phyloP scores from a whole-genome alignment of 2,888 invertebrate genomes.

The Hirtodrosophila alboralis region DNA sequence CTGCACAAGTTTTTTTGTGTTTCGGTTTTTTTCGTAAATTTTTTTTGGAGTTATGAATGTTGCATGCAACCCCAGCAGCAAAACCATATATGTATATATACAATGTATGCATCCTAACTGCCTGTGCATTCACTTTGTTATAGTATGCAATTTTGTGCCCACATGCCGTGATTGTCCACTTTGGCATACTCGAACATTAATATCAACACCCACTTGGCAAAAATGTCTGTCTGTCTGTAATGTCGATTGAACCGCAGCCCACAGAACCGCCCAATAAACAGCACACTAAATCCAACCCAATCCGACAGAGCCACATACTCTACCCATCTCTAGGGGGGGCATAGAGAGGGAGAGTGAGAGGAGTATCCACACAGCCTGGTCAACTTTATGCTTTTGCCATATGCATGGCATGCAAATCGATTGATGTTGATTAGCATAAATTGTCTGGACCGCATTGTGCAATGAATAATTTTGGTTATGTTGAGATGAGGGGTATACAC shows the following conservation, averaged over 20 bases:
- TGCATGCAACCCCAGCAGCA: constrained; percentile 20
- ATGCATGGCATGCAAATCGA: constrained; percentile 73
- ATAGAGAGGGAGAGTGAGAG: constrained; percentile 2
- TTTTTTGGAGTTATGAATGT: constrained; percentile 55
- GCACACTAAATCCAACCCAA: constrained; percentile 31
- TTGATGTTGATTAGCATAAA: constrained; percentile 82
- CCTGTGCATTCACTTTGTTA: constrained; percentile 28
- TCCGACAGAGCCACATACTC: no score
- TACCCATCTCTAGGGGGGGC: no score
- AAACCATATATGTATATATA: no score
- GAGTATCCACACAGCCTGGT: constrained; percentile 1
- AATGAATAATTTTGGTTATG: constrained; percentile 74
- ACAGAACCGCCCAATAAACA: constrained; percentile 69
- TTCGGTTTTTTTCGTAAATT: constrained; percentile 37
- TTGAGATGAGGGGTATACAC: no score
- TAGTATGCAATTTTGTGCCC: constrained; percentile 61
- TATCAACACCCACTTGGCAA: constrained; percentile 25
- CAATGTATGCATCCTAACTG: not conserved
- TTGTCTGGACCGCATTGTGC: constrained; percentile 81
- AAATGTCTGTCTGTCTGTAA: constrained; percentile 18
- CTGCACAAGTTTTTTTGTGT: no score
- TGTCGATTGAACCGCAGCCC: constrained; percentile 35
- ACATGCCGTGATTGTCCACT: constrained; percentile 73
- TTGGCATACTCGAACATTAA: constrained; percentile 46
- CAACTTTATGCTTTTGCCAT: constrained; percentile 55